phyloP scores from a whole-genome alignment of 1,140 invertebrate species.

The Agrilus planipennis region DNA sequence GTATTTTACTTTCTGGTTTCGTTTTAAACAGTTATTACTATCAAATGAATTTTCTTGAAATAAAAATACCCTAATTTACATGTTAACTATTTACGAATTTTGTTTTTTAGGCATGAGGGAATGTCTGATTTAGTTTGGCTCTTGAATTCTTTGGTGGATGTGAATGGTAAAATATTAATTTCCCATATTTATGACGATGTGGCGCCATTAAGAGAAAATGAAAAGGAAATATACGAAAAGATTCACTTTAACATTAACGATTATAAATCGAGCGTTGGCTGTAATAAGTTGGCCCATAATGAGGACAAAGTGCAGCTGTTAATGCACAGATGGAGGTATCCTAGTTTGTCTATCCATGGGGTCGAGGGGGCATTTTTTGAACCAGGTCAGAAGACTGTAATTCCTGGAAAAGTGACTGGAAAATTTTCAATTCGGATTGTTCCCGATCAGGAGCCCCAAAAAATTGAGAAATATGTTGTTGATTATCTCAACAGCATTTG shows the following conservation, averaged over 20 bases:
- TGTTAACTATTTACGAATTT: no score
- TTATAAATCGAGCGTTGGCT: slow-evolving; percentile 63
- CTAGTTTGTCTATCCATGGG: slow-evolving; percentile 83
- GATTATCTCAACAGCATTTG: slow-evolving; percentile 64
- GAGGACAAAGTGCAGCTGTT: slow-evolving; percentile 64
- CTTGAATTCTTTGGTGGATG: slow-evolving; percentile 70
- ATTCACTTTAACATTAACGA: slow-evolving; percentile 86
- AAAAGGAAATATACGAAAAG: slow-evolving; percentile 65
- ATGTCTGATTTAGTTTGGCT: slow-evolving; percentile 82
- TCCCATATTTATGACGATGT: slow-evolving; percentile 73
- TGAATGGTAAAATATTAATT: slow-evolving; percentile 72
- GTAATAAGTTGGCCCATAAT: slow-evolving; percentile 56
- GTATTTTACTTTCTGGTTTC: not conserved
- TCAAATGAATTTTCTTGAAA: no score
- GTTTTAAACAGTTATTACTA: no score
- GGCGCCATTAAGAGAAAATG: slow-evolving; percentile 56
- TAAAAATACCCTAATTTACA: no score
- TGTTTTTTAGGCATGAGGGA: slow-evolving; percentile 53
- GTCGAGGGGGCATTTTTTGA: slow-evolving; percentile 83
- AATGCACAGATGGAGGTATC: slow-evolving; percentile 86
- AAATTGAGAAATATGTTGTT: slow-evolving; percentile 60
- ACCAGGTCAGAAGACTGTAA: slow-evolving; percentile 88
- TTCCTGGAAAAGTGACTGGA: slow-evolving; percentile 86
- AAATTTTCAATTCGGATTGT: slow-evolving; percentile 95
- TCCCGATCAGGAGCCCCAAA: slow-evolving; percentile 74